Base-by-base conservation (phyloP, 2,113 vertebrate species). In the Pungitius pungitius region DNA sequence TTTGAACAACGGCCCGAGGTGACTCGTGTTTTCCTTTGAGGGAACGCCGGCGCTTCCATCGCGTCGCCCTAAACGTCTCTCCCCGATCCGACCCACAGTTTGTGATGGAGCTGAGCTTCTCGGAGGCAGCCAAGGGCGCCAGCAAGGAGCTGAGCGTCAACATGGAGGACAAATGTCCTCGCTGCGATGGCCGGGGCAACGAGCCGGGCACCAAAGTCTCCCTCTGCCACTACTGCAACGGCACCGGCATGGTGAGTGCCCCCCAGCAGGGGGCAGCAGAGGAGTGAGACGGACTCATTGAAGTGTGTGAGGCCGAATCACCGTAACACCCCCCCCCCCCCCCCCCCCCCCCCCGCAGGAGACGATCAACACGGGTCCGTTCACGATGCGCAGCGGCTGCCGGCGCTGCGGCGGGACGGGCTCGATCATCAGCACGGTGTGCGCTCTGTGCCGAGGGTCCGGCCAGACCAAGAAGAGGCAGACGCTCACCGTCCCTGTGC, bases 1-100 rank as follows among this genome's bases (percentile, higher is more conserved):
- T 99, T 99, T 69, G 94, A 95, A 37, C 96, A 97, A 70, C 94
- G 95, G 0, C 96, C 97, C 17, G 97, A 98, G 95, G 97, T 99
- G 8, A 42, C 13, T 14, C 22, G 22, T 33, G 27, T 20, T 8
- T 12, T 0, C 22, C 4, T 24, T 24, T 20, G 15, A 22, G 3
- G 33, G 33, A 7, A 35, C 33, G 33, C 33, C 33, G 33, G 1
- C 33, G 33, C 33, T 4, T 35, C 33, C 33, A 5, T 35, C 33
- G 33, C 5, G 5, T 35, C 33, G 33, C 7, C 6, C 5, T 35
- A 8, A 35, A 6, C 5, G 5, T 35, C 5, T 35, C 33, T 5
- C 33, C 6, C 13, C 12, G 51, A 0, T 54, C 26, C 56, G 4
- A 20, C 33, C 40, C 3, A 60, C 89, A 99, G 98, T 99, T 95